Percentiles rank a stretch among this genome's conserved stretches.
phyloP scores from a whole-genome alignment of 2,888 invertebrate species.

The Ophion slaviceki region DNA sequence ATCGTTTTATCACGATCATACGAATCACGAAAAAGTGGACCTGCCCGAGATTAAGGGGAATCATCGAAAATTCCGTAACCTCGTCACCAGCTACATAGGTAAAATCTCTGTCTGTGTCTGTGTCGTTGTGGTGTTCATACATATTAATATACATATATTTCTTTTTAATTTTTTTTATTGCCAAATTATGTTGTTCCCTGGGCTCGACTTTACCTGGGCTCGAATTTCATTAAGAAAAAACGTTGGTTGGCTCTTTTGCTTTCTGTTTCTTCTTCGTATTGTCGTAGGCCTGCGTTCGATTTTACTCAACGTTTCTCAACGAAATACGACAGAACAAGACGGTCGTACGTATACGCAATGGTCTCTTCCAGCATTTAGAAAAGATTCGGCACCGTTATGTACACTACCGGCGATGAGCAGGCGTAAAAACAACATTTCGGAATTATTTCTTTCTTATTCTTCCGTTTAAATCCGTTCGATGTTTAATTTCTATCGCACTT shows the following conservation, averaged over 20 bases:
- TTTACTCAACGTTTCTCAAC: constrained; percentile 48
- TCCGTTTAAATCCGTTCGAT: background rate
- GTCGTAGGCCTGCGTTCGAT: constrained; percentile 62
- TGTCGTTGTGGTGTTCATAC: constrained; percentile 74
- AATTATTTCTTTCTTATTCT: background rate
- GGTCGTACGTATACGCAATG: constrained; percentile 50
- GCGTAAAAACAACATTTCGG: background rate
- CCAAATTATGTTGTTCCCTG: constrained; percentile 35
- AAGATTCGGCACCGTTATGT: constrained; percentile 29
- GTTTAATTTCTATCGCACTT: background rate
- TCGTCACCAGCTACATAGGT: constrained; percentile 99
- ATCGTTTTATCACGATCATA: constrained; percentile 73
- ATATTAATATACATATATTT: background rate
- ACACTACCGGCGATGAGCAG: constrained; percentile 11
- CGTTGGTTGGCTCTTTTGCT: constrained; percentile 1
- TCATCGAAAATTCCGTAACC: constrained; percentile 99
- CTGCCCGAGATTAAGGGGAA: constrained; percentile 99
- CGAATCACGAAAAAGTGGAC: constrained; percentile 90
- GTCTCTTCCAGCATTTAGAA: constrained; percentile 28
- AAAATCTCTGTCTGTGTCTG: constrained; percentile 84
- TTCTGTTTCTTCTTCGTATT: constrained; percentile 39
- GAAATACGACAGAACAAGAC: constrained; percentile 56
- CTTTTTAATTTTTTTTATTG: constrained; percentile 60
- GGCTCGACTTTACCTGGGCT: constrained; percentile 21
- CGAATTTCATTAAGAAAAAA: constrained; percentile 7